Evolutionary conservation across 64 coral and sea anemone species (phyloP), one percentile per base, ranked within the genome.

Genomic region (Porites lutea): DNA sequence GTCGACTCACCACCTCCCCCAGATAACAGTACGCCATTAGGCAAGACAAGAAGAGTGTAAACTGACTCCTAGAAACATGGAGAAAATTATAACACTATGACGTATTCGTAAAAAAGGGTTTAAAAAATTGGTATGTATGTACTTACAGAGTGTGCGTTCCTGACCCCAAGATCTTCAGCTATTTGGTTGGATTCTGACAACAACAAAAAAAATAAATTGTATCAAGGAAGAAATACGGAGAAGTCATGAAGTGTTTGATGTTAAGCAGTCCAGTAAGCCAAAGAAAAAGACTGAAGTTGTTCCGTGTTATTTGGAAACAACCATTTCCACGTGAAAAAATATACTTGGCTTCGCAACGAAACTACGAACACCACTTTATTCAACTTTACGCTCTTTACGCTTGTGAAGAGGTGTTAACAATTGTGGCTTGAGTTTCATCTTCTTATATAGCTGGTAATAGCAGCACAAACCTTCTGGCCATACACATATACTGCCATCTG

Each of bases 101-200:
- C 27, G 1, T 37, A 37, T 37, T 37, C 27, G 0, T 37, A 37
- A 37, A 37, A 37, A 37, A 0, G 27, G 27, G 27, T 37, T 37
- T 37, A 1, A 37, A 37, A 37, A 37, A 37, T 37, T 37, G 27
- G 27, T 37, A 37, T 37, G 27, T 37, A 37, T 37, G 27, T 82
- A 96, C 94, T 92, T 74, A 96, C 94, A 15, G 86, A 78, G 65
- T 96, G 94, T 13, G 94, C 94, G 60, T 96, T 96, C 77, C 79
- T 96, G 10, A 92, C 84, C 50, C 76, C 89, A 58, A 60, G 81
- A 12, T 84, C 81, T 47, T 84, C 75, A 6, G 94, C 79, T 57
- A 96, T 88, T 72, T 96, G 89, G 63, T 89, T 96, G 21, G 67
- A 88, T 21, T 86, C 94, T 96, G 77, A 0, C 78, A 55, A 88